Conservation (phyloP, 1,140 invertebrate species). For the Drosophila fuyamai region DNA sequence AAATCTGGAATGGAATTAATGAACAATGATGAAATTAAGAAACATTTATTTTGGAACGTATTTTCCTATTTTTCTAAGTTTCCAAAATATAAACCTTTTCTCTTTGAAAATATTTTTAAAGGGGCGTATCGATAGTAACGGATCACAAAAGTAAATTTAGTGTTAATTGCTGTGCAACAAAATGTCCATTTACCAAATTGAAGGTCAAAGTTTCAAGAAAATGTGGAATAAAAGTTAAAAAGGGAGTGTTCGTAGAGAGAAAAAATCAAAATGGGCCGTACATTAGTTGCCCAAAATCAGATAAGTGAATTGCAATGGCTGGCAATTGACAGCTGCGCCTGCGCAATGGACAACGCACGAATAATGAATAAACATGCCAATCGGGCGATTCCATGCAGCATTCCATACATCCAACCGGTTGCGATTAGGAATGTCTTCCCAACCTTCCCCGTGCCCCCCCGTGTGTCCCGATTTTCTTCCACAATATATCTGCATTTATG, state of each 20-base stretch:
- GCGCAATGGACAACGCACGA: conserved; percentile 50
- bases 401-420: conserved; percentile 40
- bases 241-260: conserved; percentile 11
- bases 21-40: too few relatives aligned
- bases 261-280: conserved; percentile 4
- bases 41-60: too few relatives aligned
- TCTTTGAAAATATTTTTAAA: too few relatives aligned
- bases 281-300: conserved; percentile 32
- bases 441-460: neutral
- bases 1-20: too few relatives aligned
- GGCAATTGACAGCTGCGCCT: conserved; percentile 60
- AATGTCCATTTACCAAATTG: too few relatives aligned
- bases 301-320: conserved; percentile 35
- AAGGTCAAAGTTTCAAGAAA: conserved; percentile 19
- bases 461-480: neutral
- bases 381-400: conserved; percentile 37
- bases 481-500: conserved; percentile 33
- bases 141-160: conserved; percentile 37
- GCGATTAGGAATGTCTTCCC: conserved; percentile 28
- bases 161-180: too few relatives aligned
- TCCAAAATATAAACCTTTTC: too few relatives aligned
- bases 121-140: conserved; percentile 15
- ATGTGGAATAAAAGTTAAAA: neutral
- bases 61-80: neutral
- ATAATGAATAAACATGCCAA: conserved; percentile 30